Conservation (phyloP, 1,140 invertebrate species). For the Aphis gossypii region DNA sequence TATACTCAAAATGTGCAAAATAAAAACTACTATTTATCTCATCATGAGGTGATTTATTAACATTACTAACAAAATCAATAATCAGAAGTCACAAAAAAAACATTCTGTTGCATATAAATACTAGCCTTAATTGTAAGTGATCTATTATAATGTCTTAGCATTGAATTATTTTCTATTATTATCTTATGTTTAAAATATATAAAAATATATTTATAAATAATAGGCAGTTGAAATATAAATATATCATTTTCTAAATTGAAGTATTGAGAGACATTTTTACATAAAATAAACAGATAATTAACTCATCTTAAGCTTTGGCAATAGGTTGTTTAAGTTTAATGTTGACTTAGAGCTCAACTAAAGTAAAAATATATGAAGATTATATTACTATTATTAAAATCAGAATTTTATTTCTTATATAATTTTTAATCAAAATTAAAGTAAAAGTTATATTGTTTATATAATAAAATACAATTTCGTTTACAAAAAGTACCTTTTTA, state of each 20-base stretch:
- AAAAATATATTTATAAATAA: no score
- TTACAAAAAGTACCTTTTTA: neutral
- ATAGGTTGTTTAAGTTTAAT: neutral
- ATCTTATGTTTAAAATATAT: neutral
- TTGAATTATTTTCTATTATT: neutral
- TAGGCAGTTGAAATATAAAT: neutral
- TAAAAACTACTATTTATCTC: no score
- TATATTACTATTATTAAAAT: no score
- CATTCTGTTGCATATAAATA: no score
- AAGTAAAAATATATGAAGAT: neutral
- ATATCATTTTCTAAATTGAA: neutral
- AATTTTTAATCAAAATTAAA: no score
- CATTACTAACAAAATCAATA: no score
- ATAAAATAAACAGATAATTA: neutral
- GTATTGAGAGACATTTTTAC: neutral
- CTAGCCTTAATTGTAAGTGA: neutral
- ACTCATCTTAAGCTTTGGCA: neutral
- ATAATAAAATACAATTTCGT: neutral
- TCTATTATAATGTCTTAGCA: neutral
- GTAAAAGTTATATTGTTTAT: no score
- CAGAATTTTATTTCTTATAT: no score
- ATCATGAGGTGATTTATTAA: no score
- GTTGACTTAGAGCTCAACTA: neutral
- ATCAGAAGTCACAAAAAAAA: no score
- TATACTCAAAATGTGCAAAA: no score